phyloP scores from a whole-genome alignment of 2,888 invertebrate species.

The Ophion costatus region DNA sequence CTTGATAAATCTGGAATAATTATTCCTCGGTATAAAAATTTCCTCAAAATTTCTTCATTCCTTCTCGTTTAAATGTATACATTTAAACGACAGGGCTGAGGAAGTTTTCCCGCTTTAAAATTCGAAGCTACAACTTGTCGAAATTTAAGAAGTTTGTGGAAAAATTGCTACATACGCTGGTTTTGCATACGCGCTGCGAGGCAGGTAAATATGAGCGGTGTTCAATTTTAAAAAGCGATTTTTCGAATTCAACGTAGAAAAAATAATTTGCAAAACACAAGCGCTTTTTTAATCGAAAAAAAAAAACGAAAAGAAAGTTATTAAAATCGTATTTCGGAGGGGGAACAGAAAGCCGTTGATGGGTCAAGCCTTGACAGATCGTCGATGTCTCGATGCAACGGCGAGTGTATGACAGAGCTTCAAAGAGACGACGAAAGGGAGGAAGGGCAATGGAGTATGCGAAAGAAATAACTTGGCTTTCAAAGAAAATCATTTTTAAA shows the following conservation, averaged over 20 bases:
- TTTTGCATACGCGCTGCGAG: background rate
- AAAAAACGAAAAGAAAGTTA: background rate
- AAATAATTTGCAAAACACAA: background rate
- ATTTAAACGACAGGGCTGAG: too few species aligned
- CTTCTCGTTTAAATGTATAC: too few species aligned
- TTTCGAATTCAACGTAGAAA: background rate
- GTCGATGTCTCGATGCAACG: background rate
- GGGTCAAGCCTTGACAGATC: too few species aligned
- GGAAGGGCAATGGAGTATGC: background rate
- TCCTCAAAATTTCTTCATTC: too few species aligned
- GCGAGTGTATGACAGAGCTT: background rate
- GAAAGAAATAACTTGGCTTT: slow-evolving; percentile 14
- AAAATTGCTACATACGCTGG: background rate
- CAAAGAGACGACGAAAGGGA: background rate
- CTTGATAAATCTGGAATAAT: too few species aligned
- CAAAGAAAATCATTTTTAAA: background rate
- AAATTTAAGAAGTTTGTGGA: background rate
- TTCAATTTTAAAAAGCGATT: too few species aligned
- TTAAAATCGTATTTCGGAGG: background rate
- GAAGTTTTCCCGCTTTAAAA: background rate
- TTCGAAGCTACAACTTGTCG: background rate
- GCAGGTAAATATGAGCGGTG: too few species aligned
- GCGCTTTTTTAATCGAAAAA: background rate
- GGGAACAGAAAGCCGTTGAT: background rate
- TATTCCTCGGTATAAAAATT: too few species aligned